Evolutionary conservation across 2,113 vertebrate genomes (phyloP).

Genomic region (Probosciger aterrimus): DNA sequence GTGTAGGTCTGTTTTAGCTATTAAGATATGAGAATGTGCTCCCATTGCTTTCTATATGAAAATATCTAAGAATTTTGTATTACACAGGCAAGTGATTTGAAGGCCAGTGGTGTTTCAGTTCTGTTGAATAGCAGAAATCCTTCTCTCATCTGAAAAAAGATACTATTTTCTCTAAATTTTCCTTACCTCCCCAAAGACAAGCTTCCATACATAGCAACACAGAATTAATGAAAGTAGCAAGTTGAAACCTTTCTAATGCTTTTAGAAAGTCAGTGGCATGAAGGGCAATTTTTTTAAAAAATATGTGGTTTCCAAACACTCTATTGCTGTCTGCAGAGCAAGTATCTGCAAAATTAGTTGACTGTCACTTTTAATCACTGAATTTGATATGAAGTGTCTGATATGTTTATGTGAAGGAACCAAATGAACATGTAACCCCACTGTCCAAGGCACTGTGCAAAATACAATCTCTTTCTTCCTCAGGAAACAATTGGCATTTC

Average conservation of each 20-base stretch:
- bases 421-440: not conserved
- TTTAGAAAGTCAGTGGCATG: not conserved
- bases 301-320: not conserved
- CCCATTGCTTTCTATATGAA: not conserved
- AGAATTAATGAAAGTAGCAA: not conserved
- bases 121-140: not conserved
- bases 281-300: not conserved
- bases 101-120: not conserved
- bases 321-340: not conserved
- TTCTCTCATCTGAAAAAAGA: not conserved
- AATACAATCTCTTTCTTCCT: not conserved
- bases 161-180: not conserved
- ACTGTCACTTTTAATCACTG: not conserved
- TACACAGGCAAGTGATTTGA: not conserved
- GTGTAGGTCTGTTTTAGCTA: not conserved
- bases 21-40: not conserved
- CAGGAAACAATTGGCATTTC: not conserved
- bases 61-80: not conserved
- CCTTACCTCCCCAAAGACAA: not conserved
- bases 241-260: not conserved
- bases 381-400: not conserved
- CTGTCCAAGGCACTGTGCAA: not conserved
- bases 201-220: not conserved
- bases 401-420: not conserved
- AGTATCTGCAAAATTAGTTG: not conserved